Base-by-base conservation (phyloP, 2,888 invertebrate species). In the Phaonia tiefii region DNA sequence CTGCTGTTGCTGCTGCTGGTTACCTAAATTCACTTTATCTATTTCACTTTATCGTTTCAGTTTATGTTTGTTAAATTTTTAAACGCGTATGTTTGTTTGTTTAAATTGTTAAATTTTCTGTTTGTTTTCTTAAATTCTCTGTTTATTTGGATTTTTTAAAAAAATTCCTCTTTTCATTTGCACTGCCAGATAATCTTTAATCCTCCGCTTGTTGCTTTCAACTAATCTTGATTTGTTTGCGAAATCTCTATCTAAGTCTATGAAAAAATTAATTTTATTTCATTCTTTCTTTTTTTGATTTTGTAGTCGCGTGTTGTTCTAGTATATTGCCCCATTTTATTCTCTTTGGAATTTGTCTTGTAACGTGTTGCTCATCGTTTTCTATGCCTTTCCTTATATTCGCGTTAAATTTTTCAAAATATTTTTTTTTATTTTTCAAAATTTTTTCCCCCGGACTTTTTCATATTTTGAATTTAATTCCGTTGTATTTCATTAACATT, bases 211-310 rank as follows among this genome's bases (percentile, higher is more conserved):
- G 77, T 82, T 83, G 74, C 60, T 54, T 72, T 71, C 83, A 82
- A 84, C 85, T 84, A 83, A 85, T 79, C 73, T 81, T 54, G 67
- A 46, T 75, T 78, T 71, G 37, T 44, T 56, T 71, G 60, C 67
- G 39, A 46, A 75, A 67, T 81, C 54, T 37, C 42, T 77, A 70
- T 74, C 74, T 75, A 54, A 77, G 77, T 81, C 75, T 81, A 63
- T 63, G 17, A 39, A 80, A 80, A 54, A 17, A 69, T 63, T 42
- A 15, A 56, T 37, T 81, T 75, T n/a, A 46, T 67, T 65, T 69
- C 49, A 51, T 66, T 22, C 63, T 37, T 63, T 37, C 46, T 58
- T 25, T 17, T n/a, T n/a, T n/a, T n/a, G n/a, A n/a, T n/a, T n/a
- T n/a, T n/a, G n/a, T n/a, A n/a, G n/a, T n/a, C 39, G n/a, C 15